A percentile compares a stretch with the other conserved stretches of the same genome.
These are phyloP conservation scores for Bhutanitis thaidina DNA, from an alignment of 2,888 invertebrate genomes.

Conservation along the genomic window DNA sequence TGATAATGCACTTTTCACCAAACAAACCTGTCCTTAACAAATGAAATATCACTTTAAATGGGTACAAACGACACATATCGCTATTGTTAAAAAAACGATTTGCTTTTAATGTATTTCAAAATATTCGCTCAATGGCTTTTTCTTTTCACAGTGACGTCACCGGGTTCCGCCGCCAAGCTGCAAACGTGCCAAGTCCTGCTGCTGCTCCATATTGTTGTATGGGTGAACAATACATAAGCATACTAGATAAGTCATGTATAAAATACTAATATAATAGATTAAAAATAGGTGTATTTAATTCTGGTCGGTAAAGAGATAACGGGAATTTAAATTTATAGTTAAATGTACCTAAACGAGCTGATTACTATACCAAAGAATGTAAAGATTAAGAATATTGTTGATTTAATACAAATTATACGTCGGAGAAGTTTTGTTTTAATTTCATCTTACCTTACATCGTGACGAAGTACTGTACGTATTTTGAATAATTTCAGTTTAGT, in stretches of 20 bases:
- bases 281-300: slow-evolving; percentile 60
- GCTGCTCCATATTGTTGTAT: slow-evolving; percentile 53
- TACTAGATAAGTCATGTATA: slow-evolving; percentile 25
- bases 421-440: slow-evolving; percentile 46
- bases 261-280: slow-evolving; percentile 38
- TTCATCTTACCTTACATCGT: slow-evolving; percentile 1
- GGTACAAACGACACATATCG: neutral
- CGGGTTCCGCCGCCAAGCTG: slow-evolving; percentile 60
- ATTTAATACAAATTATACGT: slow-evolving; percentile 80
- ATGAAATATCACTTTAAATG: slow-evolving; percentile 9
- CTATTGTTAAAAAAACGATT: slow-evolving; percentile 16
- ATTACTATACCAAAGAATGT: slow-evolving; percentile 75
- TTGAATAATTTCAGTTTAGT: too few relatives aligned
- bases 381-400: slow-evolving; percentile 77
- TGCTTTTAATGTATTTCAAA: slow-evolving; percentile 12
- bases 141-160: slow-evolving; percentile 64
- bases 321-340: slow-evolving; percentile 60
- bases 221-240: slow-evolving; percentile 63
- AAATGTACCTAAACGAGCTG: slow-evolving; percentile 67
- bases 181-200: slow-evolving; percentile 63
- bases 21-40: too few relatives aligned
- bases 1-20: too few relatives aligned
- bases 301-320: slow-evolving; percentile 43
- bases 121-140: slow-evolving; percentile 25
- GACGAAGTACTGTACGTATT: too few relatives aligned